Evolutionary conservation across 2,888 invertebrate genomes (phyloP).

Genomic region (Phytoseiulus persimilis): DNA sequence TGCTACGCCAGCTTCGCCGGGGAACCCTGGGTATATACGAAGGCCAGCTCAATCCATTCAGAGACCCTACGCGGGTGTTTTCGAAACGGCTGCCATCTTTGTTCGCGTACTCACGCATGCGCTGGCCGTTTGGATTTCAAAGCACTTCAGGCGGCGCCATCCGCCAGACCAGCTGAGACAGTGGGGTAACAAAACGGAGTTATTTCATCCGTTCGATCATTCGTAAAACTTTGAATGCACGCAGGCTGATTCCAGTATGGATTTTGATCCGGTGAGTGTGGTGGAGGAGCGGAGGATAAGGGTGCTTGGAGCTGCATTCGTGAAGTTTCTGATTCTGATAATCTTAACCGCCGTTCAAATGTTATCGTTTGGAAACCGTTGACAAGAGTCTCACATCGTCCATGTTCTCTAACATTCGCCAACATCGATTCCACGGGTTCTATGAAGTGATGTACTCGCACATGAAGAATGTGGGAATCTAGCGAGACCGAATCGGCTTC

Average conservation of each 20-base stretch:
- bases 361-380: not conserved
- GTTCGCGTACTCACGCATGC: constrained; percentile 17
- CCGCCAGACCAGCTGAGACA: not conserved
- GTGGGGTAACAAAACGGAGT: not conserved
- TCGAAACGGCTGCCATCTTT: constrained; percentile 20
- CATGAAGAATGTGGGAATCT: no score
- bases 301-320: no score
- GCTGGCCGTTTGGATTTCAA: constrained; percentile 6
- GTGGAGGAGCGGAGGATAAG: not conserved
- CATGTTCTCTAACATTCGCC: no score
- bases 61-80: not conserved
- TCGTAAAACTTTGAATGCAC: not conserved
- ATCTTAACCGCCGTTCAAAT: not conserved
- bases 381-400: not conserved
- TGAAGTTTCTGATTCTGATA: not conserved
- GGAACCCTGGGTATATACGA: not conserved
- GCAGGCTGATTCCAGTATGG: not conserved
- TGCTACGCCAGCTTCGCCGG: no score
- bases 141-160: not conserved
- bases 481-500: not conserved
- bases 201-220: not conserved
- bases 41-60: not conserved
- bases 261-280: constrained; percentile 23
- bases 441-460: no score
- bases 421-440: no score